Conservation (phyloP, 2,797 vertebrate genomes). For the Pithecia hirsuta region DNA sequence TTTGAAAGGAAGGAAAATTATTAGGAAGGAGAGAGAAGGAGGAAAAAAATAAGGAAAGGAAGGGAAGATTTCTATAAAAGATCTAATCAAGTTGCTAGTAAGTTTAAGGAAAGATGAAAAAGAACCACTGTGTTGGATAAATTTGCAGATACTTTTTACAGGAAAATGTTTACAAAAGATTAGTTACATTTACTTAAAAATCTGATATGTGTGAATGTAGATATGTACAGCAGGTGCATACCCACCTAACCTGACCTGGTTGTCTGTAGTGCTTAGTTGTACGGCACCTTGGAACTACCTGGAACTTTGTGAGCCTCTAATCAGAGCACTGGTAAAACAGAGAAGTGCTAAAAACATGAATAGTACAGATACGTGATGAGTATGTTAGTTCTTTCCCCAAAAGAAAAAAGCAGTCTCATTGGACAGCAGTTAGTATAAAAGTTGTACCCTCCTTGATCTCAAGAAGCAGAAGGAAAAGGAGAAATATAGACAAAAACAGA, state of each 20-base stretch:
- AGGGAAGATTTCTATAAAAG: not conserved
- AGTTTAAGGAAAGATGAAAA: not conserved
- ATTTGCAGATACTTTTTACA: not conserved
- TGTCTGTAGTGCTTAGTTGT: not conserved
- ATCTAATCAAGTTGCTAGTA: not conserved
- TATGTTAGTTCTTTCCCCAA: not conserved
- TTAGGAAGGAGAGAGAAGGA: not conserved
- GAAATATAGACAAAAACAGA: not conserved
- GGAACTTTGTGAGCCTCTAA: not conserved
- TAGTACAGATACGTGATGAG: not conserved
- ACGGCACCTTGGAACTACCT: not conserved
- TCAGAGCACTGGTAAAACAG: not conserved
- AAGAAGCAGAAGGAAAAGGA: not conserved
- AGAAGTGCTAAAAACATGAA: not conserved
- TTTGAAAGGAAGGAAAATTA: not conserved
- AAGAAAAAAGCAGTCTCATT: not conserved
- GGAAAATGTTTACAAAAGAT: not conserved
- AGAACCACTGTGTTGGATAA: not conserved
- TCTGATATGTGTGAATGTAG: not conserved
- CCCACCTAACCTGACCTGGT: not conserved
- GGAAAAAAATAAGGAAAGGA: not conserved
- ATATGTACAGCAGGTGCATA: not conserved
- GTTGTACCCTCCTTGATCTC: not conserved
- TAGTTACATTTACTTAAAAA: not conserved
- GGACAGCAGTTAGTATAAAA: not conserved